These are phyloP conservation scores for Tillus elongatus DNA, from an alignment of 2,888 invertebrate genomes.

Conservation along the genomic window DNA sequence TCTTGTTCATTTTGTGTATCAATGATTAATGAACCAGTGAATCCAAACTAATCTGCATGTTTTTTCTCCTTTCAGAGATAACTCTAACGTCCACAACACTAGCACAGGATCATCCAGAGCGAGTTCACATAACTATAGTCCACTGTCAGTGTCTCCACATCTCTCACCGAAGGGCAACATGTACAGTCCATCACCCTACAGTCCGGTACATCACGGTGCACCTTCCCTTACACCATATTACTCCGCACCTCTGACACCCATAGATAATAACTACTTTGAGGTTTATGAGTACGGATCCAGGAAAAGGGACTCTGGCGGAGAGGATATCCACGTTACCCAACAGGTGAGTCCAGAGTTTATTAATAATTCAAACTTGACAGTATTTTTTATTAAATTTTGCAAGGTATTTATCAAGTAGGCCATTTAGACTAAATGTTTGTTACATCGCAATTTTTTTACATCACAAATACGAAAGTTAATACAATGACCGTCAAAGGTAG, in stretches of 20 bases:
- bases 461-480: too few species aligned
- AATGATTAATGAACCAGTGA: too few species aligned
- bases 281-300: slow-evolving; percentile 26
- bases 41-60: too few species aligned
- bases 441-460: too few species aligned
- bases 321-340: slow-evolving; percentile 46
- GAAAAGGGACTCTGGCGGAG: slow-evolving; percentile 25
- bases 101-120: slow-evolving; percentile 46
- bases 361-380: too few species aligned
- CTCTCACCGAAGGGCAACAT: slow-evolving; percentile 35
- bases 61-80: slow-evolving; percentile 27
- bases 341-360: slow-evolving; percentile 42
- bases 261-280: slow-evolving; percentile 37
- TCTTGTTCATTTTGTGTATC: too few species aligned
- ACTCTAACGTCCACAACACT: slow-evolving; percentile 33
- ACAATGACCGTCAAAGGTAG: too few species aligned
- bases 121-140: slow-evolving; percentile 41
- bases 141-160: slow-evolving; percentile 40
- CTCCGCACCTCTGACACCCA: slow-evolving; percentile 35
- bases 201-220: slow-evolving; percentile 38
- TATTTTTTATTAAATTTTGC: too few species aligned
- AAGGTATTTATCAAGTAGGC: too few species aligned
- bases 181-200: slow-evolving; percentile 37
- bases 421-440: too few species aligned
- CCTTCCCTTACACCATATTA: slow-evolving; percentile 39